These are phyloP conservation scores for Sylvietta virens DNA, from an alignment of 2,113 vertebrate species.

Conservation along the genomic window DNA sequence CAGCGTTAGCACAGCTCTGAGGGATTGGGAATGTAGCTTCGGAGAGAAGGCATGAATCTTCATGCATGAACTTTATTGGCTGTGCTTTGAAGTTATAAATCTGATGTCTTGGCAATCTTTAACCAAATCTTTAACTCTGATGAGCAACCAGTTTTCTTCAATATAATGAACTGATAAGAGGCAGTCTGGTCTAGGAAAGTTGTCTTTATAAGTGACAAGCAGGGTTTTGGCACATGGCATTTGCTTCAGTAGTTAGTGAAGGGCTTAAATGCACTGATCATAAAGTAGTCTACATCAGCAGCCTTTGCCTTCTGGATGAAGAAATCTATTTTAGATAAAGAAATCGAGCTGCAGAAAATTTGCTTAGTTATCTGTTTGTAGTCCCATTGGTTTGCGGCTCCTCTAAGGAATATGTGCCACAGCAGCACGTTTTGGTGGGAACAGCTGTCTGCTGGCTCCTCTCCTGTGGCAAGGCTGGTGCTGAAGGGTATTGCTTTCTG, in stretches of 20 bases:
- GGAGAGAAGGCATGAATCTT: background rate
- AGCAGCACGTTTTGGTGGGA: background rate
- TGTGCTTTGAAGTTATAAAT: background rate
- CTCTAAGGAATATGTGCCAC: rapidly evolving
- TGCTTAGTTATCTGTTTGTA: background rate
- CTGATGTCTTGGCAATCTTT: background rate
- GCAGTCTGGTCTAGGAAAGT: background rate
- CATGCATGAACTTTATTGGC: background rate
- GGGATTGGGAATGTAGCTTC: background rate
- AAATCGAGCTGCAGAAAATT: background rate
- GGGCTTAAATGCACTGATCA: background rate
- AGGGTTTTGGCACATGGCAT: background rate
- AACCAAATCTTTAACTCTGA: background rate
- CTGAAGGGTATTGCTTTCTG: background rate
- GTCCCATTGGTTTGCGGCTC: background rate
- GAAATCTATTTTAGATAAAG: background rate
- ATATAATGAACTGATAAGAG: background rate
- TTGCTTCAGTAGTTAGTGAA: background rate
- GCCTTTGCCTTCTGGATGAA: background rate
- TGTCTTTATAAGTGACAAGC: background rate
- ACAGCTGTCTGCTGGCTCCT: background rate
- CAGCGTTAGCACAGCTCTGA: background rate
- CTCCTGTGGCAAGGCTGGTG: rapidly evolving
- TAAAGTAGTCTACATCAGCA: background rate
- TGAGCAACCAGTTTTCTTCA: background rate